Evolutionary conservation across 2,797 vertebrate species (phyloP), one percentile per base, ranked within the genome.

Genomic region (Phoebastria nigripes): DNA sequence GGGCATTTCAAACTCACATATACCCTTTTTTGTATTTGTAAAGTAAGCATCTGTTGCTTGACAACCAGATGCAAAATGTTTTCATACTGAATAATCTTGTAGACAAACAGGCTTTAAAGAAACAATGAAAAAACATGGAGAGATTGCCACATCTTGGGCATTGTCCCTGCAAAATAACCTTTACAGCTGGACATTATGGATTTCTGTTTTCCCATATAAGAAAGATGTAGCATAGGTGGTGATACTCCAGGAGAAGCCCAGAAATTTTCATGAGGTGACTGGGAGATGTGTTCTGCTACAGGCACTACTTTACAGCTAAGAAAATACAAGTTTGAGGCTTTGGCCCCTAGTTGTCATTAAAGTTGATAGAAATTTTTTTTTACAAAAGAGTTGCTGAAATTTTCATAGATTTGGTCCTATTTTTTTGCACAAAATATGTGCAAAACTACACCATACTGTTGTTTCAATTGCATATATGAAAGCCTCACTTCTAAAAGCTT

Each of bases 1-100:
- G 77, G 76, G 52, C 56, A 66, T 93, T 93, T 97, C 90, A 95
- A 65, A 82, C 41, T 87, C 85, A 54, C 33, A 74, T 77, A 44
- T 39, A 70, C 46, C 26, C 61, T 42, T 54, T 67, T 83, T 65
- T 71, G 51, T 94, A 17, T 92, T 92, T 69, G 29, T 88, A 76
- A 91, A 90, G 83, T 37, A 46, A 82, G 71, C 61, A 54, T 93
- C 84, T 97, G 90, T 91, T 95, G 74, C 90, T 87, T 86, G 77
- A 94, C 91, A 96, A 72, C 62, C 83, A 96, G 55, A 71, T 80
- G 66, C 77, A 85, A 74, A 84, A 93, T 94, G 70, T 96, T 97
- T 94, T 95, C 54, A 51, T 87, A 37, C 82, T 87, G 76, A 83
- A 93, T 41, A 93, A 72, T 86, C 61, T 87, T 81, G 37, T 65